Evolutionary conservation across 2,888 invertebrate genomes (phyloP).

Genomic region (Ferrisia virgata): DNA sequence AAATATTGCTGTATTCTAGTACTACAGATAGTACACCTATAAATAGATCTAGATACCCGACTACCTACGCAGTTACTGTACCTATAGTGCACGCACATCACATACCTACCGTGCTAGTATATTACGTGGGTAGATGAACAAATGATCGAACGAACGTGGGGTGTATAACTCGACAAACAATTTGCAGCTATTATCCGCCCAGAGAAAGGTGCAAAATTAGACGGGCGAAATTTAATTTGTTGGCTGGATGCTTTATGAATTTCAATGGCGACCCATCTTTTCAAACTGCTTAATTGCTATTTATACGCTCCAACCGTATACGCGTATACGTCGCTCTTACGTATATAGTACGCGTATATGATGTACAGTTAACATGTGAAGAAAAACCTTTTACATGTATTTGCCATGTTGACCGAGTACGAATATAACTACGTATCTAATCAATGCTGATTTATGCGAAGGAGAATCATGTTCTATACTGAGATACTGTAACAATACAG

Average conservation of each 20-base stretch:
- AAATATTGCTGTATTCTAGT: too few relatives aligned
- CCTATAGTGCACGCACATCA: background rate
- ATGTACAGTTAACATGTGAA: background rate
- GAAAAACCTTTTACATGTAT: background rate
- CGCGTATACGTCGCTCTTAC: too few relatives aligned
- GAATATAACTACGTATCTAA: background rate
- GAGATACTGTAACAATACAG: too few relatives aligned
- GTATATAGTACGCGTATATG: too few relatives aligned
- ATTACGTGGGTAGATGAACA: background rate
- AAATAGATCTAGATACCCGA: too few relatives aligned
- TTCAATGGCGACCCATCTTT: conserved; percentile 1
- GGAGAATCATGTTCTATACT: too few relatives aligned
- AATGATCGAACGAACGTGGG: background rate
- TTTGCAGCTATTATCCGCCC: background rate
- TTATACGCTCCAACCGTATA: background rate
- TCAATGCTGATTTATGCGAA: conserved; percentile 1
- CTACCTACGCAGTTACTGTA: background rate
- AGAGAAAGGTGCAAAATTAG: background rate
- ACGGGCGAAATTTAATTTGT: background rate
- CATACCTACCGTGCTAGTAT: background rate
- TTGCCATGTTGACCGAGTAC: too few relatives aligned
- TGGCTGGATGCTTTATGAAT: background rate
- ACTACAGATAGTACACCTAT: too few relatives aligned
- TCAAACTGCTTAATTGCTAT: conserved; percentile 4
- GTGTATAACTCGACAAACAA: background rate